phyloP scores from a whole-genome alignment of 2,113 vertebrate species.

The Trichechus manatus region DNA sequence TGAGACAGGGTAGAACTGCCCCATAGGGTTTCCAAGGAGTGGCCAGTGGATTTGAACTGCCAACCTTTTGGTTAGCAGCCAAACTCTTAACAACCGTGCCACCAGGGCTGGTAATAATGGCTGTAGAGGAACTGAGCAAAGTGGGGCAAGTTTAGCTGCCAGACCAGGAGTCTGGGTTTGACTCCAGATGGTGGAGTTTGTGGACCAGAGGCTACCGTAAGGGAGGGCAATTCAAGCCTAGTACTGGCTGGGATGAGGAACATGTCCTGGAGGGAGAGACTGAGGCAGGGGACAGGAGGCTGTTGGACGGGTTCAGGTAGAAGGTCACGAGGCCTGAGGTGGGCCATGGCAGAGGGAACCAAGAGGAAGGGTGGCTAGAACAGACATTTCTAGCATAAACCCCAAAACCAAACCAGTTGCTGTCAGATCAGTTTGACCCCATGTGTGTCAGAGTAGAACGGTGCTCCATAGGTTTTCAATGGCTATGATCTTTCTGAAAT shows the following conservation, averaged over 20 bases:
- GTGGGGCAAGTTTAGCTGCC: not conserved
- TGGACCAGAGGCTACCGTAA: not conserved
- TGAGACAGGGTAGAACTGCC: too few species aligned
- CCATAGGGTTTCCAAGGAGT: too few species aligned
- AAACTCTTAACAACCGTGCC: too few species aligned
- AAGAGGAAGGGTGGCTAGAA: not conserved
- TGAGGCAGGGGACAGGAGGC: not conserved
- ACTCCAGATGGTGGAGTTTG: not conserved
- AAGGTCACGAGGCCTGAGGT: not conserved
- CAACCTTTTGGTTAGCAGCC: too few species aligned
- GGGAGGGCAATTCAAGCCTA: not conserved
- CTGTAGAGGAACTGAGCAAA: not conserved
- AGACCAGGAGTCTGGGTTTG: not conserved
- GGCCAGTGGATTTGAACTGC: too few species aligned
- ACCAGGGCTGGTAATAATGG: not conserved
- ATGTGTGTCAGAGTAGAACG: not conserved
- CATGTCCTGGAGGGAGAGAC: not conserved
- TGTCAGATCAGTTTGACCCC: not conserved
- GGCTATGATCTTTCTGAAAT: not conserved
- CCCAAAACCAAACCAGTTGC: not conserved
- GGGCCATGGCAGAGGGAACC: not conserved
- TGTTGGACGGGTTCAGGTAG: not conserved
- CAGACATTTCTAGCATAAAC: not conserved
- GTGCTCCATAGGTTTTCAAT: not conserved
- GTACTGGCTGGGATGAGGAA: not conserved